phyloP scores from a whole-genome alignment of 2,113 vertebrate genomes.

The Malurus elegans region DNA sequence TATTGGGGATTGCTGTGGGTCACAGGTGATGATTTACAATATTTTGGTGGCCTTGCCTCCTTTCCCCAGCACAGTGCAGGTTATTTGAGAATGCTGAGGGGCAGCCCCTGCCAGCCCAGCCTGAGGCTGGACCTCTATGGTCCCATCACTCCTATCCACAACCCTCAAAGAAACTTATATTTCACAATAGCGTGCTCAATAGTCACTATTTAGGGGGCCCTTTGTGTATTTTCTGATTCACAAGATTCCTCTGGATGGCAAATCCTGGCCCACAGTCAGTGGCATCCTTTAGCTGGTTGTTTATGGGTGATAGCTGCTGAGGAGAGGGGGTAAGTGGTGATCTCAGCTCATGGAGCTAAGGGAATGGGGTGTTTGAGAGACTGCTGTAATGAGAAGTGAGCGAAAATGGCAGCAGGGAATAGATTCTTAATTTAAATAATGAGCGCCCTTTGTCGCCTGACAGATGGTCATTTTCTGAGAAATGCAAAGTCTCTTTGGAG shows the following conservation, averaged over 20 bases:
- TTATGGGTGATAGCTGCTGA: not conserved
- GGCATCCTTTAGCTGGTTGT: not conserved
- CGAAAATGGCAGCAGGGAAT: conserved; percentile 42
- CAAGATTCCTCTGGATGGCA: not conserved
- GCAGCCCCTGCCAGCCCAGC: not conserved
- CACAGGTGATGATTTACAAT: not conserved
- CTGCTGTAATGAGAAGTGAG: conserved; percentile 8
- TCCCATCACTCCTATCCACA: fast-evolving
- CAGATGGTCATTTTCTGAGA: conserved; percentile 67
- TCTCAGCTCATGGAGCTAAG: not conserved
- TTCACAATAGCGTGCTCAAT: not conserved
- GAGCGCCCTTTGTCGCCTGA: conserved; percentile 48
- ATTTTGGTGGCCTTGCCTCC: not conserved
- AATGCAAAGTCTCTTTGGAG: conserved; percentile 48
- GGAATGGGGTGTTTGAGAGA: not conserved
- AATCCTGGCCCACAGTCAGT: not conserved
- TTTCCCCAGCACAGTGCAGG: not conserved
- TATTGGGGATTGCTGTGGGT: not conserved
- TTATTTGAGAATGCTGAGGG: not conserved
- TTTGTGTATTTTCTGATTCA: not conserved
- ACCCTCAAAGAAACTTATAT: not conserved
- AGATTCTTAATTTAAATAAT: conserved; percentile 62
- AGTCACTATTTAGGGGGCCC: not conserved
- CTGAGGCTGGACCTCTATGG: not conserved
- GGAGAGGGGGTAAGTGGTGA: not conserved